A percentile compares a stretch with the other conserved stretches of the same genome.
Conservation (phyloP, 2,888 invertebrate genomes). For the Agrotis clavis region DNA sequence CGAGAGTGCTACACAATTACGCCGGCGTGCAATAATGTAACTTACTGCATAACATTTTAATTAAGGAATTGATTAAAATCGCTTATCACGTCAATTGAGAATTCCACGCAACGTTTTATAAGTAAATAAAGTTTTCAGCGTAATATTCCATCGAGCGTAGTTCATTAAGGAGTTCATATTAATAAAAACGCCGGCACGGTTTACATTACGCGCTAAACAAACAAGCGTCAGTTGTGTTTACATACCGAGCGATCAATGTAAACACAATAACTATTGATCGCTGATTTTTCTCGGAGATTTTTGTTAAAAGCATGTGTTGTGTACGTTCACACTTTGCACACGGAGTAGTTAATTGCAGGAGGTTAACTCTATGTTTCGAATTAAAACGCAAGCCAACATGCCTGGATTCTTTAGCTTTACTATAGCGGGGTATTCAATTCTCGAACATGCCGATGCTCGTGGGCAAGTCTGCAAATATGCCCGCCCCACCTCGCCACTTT, state of each 20-base stretch:
- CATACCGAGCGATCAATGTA: constrained; percentile 55
- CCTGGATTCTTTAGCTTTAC: too few species aligned
- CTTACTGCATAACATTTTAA: constrained; percentile 13
- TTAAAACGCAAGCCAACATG: too few species aligned
- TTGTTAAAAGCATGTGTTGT: constrained; percentile 30
- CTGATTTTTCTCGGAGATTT: constrained; percentile 48
- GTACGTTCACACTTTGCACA: not conserved
- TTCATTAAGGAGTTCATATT: constrained; percentile 69
- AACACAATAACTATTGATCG: constrained; percentile 55
- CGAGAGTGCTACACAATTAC: not conserved
- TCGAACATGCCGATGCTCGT: too few species aligned
- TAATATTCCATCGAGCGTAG: constrained; percentile 39
- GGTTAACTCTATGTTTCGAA: too few species aligned
- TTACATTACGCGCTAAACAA: constrained; percentile 57
- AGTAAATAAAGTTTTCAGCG: constrained; percentile 32
- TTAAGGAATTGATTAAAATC: constrained; percentile 9
- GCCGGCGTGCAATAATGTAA: not conserved
- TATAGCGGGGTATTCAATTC: too few species aligned
- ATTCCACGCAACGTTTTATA: not conserved
- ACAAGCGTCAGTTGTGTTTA: constrained; percentile 54
- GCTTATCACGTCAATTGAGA: not conserved
- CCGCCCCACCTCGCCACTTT: too few species aligned
- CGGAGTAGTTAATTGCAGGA: constrained; percentile 9
- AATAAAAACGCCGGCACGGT: constrained; percentile 63
- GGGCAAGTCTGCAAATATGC: too few species aligned